Evolutionary conservation across 2,888 invertebrate genomes (phyloP).

Genomic region (Stenchaetothrips biformis): DNA sequence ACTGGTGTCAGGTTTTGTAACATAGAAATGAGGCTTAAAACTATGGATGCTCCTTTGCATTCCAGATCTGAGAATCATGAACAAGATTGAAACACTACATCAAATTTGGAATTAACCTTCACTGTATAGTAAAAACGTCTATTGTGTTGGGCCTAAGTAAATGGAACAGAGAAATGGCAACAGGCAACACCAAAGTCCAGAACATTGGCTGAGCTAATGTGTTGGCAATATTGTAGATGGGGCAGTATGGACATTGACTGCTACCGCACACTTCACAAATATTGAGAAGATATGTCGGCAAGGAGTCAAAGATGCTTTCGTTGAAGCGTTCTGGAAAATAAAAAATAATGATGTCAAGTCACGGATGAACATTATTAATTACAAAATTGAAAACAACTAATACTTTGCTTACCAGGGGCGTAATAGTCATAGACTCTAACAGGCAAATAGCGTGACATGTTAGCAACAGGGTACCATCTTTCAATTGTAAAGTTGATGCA

Average conservation of each 20-base stretch:
- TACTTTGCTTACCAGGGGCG: conserved; percentile 71
- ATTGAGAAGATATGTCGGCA: conserved; percentile 79
- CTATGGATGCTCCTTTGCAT: not conserved
- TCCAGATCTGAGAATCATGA: not conserved
- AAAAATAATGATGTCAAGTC: conserved; percentile 31
- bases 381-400: conserved; percentile 3
- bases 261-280: conserved; percentile 93
- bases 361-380: conserved; percentile 25
- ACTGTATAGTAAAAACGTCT: not conserved
- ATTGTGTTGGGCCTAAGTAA: not conserved
- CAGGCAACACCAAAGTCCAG: not conserved
- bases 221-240: conserved; percentile 67
- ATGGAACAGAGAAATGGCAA: not conserved
- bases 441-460: conserved; percentile 88
- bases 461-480: conserved; percentile 93
- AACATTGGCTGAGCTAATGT: conserved; percentile 3
- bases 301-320: conserved; percentile 83
- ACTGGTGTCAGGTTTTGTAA: too few species aligned
- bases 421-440: conserved; percentile 93
- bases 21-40: too few species aligned
- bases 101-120: not conserved
- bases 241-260: conserved; percentile 89
- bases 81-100: not conserved
- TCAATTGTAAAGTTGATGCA: conserved; percentile 91
- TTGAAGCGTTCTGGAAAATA: conserved; percentile 75